Conservation (phyloP, 2,888 invertebrate species). For the Schrankia costaestrigalis region DNA sequence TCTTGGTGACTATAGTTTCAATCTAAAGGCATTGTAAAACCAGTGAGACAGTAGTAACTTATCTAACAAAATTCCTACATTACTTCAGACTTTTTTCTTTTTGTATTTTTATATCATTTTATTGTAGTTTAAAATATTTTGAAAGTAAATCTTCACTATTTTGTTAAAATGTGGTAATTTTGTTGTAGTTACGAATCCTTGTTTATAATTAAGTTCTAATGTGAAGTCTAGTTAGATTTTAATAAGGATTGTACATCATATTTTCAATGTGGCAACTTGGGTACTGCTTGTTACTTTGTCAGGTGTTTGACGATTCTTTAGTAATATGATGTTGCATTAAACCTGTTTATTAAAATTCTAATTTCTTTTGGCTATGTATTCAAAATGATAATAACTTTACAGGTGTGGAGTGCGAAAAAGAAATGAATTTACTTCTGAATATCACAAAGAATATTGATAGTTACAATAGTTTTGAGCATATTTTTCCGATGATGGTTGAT, state of each 20-base stretch:
- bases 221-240: constrained; percentile 31
- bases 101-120: constrained; percentile 1
- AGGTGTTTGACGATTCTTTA: constrained; percentile 65
- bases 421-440: constrained; percentile 32
- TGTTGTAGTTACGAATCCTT: constrained; percentile 32
- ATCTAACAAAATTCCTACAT: constrained; percentile 45
- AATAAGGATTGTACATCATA: constrained; percentile 33
- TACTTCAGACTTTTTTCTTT: background rate
- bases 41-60: constrained; percentile 51
- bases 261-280: constrained; percentile 53
- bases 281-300: constrained; percentile 47
- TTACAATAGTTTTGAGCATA: constrained; percentile 30
- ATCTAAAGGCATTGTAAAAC: constrained; percentile 61
- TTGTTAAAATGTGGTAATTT: constrained; percentile 38
- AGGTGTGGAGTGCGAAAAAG: constrained; percentile 28
- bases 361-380: background rate
- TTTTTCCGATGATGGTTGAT: constrained; percentile 39
- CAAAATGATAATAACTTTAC: constrained; percentile 6
- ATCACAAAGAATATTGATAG: constrained; percentile 29
- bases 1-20: constrained; percentile 54
- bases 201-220: constrained; percentile 21
- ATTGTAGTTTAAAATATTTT: constrained; percentile 4
- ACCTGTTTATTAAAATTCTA: too few species aligned
- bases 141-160: background rate
- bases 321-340: constrained; percentile 63